These are phyloP conservation scores for Hucho hucho DNA, from an alignment of 2,113 vertebrate species.

Conservation along the genomic window DNA sequence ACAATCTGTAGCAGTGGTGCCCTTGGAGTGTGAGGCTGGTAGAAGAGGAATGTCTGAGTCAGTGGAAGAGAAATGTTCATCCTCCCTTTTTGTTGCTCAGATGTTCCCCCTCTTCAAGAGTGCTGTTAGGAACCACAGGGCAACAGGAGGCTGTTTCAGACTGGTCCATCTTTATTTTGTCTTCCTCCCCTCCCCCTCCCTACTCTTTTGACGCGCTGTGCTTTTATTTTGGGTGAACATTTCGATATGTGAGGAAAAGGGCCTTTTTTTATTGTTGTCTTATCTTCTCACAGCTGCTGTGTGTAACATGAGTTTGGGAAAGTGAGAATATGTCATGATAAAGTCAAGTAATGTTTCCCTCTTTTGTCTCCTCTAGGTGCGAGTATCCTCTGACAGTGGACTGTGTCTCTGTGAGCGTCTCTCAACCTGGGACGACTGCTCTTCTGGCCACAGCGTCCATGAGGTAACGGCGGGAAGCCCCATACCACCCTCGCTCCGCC, in stretches of 20 bases:
- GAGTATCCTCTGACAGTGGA: slow-evolving; percentile 23
- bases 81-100: slow-evolving; percentile 50
- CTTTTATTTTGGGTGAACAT: background rate
- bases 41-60: slow-evolving; percentile 60
- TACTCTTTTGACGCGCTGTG: background rate
- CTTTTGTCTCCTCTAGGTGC: background rate
- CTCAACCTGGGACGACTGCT: slow-evolving; percentile 12
- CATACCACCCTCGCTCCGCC: slow-evolving; percentile 47
- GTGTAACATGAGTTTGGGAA: background rate
- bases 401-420: slow-evolving; percentile 4
- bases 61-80: slow-evolving; percentile 53
- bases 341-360: background rate
- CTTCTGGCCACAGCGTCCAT: slow-evolving; percentile 66
- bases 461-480: slow-evolving; percentile 82
- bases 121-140: background rate
- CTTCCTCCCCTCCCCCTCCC: background rate
- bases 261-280: no score
- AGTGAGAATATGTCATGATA: background rate
- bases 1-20: background rate
- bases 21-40: slow-evolving; percentile 55
- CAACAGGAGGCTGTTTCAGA: background rate
- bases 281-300: background rate
- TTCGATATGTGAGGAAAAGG: background rate
- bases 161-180: background rate
- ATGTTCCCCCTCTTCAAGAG: slow-evolving; percentile 12